Percentiles rank a stretch among this genome's conserved stretches.
Evolutionary conservation across 2,888 invertebrate genomes (phyloP).

Genomic region (Bellardia pandia): DNA sequence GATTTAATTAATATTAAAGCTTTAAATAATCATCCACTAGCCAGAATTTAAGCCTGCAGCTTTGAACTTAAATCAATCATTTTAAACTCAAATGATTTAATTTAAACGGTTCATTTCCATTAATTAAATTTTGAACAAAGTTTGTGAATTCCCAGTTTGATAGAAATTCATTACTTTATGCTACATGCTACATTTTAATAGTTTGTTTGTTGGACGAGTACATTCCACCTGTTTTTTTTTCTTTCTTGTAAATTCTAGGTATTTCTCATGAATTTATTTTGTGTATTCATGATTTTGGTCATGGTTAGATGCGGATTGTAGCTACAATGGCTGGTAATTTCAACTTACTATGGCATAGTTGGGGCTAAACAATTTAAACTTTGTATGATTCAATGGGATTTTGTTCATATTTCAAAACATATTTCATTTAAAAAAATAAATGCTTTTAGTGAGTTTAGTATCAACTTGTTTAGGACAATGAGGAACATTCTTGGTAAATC

Average conservation of each 20-base stretch:
- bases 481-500: too few species aligned
- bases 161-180: background rate
- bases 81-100: background rate
- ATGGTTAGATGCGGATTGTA: slow-evolving; percentile 17
- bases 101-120: background rate
- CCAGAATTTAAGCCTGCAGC: background rate
- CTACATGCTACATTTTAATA: slow-evolving; percentile 3
- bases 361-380: too few species aligned
- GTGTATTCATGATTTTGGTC: slow-evolving; percentile 3
- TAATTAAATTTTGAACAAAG: background rate
- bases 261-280: slow-evolving; percentile 17
- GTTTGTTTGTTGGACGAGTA: background rate
- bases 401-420: too few species aligned
- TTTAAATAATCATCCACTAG: background rate
- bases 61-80: background rate
- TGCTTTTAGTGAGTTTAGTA: too few species aligned
- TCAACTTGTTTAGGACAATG: too few species aligned
- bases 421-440: too few species aligned
- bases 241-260: slow-evolving; percentile 19
- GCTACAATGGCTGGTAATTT: slow-evolving; percentile 26
- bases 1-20: background rate
- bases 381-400: too few species aligned
- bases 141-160: background rate
- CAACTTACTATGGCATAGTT: background rate
- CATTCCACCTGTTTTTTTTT: slow-evolving; percentile 7